Evolutionary conservation across 2,888 invertebrate species (phyloP).

Genomic region (Caenorhabditis sulstoni): DNA sequence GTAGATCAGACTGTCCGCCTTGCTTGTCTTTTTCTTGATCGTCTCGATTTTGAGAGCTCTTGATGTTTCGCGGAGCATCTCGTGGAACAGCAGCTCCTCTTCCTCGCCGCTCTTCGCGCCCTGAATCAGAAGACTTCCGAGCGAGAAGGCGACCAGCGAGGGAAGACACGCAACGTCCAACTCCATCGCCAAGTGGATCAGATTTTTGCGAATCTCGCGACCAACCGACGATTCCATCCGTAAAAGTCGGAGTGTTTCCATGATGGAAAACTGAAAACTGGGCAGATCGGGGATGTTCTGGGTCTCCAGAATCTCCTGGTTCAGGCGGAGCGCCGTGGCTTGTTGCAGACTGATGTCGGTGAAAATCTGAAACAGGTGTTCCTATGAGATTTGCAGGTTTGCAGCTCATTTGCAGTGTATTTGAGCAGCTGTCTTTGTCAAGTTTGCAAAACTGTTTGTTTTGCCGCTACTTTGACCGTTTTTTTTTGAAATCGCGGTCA

Average conservation of each 20-base stretch:
- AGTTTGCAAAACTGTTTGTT: neutral
- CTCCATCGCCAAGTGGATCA: constrained; percentile 13
- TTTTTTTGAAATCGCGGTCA: neutral
- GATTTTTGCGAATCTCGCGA: constrained; percentile 33
- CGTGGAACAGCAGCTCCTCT: constrained; percentile 31
- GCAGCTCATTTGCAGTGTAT: neutral
- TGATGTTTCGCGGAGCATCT: constrained; percentile 39
- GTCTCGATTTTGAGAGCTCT: constrained; percentile 36
- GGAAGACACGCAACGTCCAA: constrained; percentile 40
- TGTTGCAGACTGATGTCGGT: constrained; percentile 42
- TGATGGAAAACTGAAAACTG: constrained; percentile 26
- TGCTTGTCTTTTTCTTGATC: constrained; percentile 27
- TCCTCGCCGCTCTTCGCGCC: constrained; percentile 34
- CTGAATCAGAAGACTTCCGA: constrained; percentile 8
- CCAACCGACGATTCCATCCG: constrained; percentile 29
- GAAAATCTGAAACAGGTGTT: constrained; percentile 29
- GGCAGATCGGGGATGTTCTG: constrained; percentile 14
- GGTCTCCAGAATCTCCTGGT: constrained; percentile 26
- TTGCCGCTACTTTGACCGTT: neutral
- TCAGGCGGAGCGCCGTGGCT: constrained; percentile 15
- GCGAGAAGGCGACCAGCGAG: constrained; percentile 17
- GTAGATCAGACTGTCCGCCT: constrained; percentile 22
- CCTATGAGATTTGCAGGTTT: neutral
- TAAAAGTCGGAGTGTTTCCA: constrained; percentile 44
- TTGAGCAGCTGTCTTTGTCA: too few relatives aligned